Base-by-base conservation (phyloP, 2,888 invertebrate species). In the Andrena bicolor region DNA sequence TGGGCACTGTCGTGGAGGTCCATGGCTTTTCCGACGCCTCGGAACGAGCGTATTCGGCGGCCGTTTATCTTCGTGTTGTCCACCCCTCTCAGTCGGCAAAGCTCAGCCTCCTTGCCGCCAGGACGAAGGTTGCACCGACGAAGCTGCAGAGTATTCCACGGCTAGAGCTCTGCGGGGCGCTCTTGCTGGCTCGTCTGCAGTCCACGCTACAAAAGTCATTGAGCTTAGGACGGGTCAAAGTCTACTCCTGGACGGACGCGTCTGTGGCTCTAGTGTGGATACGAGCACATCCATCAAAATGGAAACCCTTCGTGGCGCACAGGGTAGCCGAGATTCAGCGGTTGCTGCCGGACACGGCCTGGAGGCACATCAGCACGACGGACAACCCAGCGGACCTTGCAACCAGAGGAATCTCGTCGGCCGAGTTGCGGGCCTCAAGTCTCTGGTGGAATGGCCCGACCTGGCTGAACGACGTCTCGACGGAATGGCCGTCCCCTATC, bases 271-370 rank as follows among this genome's bases (percentile, higher is more conserved):
- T 65, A 10, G 56, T 64, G 8, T 74, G 74, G 74, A 5, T 74
- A 0, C 3, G 5, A 13, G 23, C 32, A 2, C 60, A 49, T 35
- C 58, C 74, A 3, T 58, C 48, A 2, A n/a, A 16, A 13, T 74
- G 74, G 74, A 65, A 65, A 8, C 10, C 48, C 0, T 66, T 65
- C 7, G 74, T 74, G 7, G 74, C 65, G 1, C 41, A 65, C 30
- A 53, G 74, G 7, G 65, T 65, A 30, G 56, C 74, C 2, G 16
- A 20, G 2, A 41, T 74, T 5, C 74, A 65, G 13, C 4, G 28
- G 10, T 1, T 26, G n/a, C 23, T 74, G 5, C 65, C 74, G 10
- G 23, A 20, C 0, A 48, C 30, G 5, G 58, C 16, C 10, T 66
- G 74, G 74, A 23, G 35, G 0, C 35, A 74, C 51, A 58, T 74